Evolutionary conservation across 2,113 vertebrate genomes (phyloP).

Genomic region (Petrocephalus microphthalmus): DNA sequence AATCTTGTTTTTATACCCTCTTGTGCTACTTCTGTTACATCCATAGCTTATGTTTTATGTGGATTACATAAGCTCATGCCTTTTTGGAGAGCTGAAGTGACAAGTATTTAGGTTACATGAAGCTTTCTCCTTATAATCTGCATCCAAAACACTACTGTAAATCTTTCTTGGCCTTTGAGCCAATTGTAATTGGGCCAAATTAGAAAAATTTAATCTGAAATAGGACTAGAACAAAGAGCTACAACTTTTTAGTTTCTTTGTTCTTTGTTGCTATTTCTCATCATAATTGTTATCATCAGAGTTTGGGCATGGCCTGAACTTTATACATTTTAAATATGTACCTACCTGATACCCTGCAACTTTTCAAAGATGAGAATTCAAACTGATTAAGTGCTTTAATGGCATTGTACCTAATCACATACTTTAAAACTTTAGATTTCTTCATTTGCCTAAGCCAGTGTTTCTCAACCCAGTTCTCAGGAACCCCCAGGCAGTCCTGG

Average conservation of each 20-base stretch:
- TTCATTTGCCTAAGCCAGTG: background rate
- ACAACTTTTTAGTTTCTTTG: background rate
- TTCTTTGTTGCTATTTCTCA: background rate
- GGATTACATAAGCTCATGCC: slow-evolving; percentile 50
- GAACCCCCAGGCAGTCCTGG: background rate
- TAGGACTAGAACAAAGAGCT: background rate
- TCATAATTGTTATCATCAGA: background rate
- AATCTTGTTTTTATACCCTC: slow-evolving; percentile 47
- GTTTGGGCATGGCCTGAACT: background rate
- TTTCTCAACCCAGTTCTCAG: background rate
- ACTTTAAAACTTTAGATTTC: background rate
- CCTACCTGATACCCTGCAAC: slow-evolving; percentile 52
- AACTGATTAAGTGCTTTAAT: slow-evolving; percentile 18
- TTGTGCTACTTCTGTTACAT: slow-evolving; percentile 58
- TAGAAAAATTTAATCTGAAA: slow-evolving; percentile 17
- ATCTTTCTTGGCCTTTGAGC: slow-evolving; percentile 41
- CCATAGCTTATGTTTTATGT: slow-evolving; percentile 55
- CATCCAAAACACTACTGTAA: slow-evolving; percentile 51
- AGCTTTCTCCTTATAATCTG: slow-evolving; percentile 47
- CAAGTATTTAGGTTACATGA: slow-evolving; percentile 44
- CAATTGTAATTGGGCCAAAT: slow-evolving; percentile 41
- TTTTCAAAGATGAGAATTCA: slow-evolving; percentile 47
- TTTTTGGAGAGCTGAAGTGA: slow-evolving; percentile 38
- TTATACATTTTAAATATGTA: slow-evolving; percentile 13
- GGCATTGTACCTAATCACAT: background rate